Percentiles rank a stretch among this genome's conserved stretches.
phyloP scores from a whole-genome alignment of 2,888 invertebrate species.

The Orthosia gracilis region DNA sequence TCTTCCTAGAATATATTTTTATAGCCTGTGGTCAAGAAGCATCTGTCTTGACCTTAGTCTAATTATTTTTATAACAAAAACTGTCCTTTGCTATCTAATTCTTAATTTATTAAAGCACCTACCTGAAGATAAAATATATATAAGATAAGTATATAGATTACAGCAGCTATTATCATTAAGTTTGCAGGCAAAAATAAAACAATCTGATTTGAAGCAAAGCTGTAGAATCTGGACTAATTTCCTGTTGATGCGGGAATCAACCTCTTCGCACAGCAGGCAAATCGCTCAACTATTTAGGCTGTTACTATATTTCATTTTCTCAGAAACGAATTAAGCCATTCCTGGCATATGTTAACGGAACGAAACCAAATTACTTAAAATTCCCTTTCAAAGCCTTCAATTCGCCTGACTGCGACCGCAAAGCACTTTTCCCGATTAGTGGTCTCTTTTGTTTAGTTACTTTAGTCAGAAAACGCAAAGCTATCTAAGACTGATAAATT shows the following conservation, averaged over 20 bases:
- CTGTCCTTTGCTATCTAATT: not conserved
- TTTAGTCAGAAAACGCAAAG: not conserved
- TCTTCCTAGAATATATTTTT: not conserved
- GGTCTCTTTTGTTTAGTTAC: slow-evolving; percentile 17
- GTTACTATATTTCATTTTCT: not conserved
- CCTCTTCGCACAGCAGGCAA: not conserved
- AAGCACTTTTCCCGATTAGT: slow-evolving; percentile 21
- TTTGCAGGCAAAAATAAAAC: no score
- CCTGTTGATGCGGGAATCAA: not conserved
- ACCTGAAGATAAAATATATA: no score
- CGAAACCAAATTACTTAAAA: not conserved
- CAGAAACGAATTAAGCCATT: slow-evolving; percentile 6
- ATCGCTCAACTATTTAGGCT: not conserved
- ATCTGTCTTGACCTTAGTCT: not conserved
- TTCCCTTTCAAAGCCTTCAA: slow-evolving; percentile 11
- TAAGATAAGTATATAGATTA: no score
- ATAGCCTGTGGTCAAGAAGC: no score
- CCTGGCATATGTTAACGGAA: not conserved
- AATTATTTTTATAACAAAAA: not conserved
- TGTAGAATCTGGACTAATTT: not conserved
- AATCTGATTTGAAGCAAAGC: no score
- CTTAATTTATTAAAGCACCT: no score
- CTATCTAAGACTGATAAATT: slow-evolving; percentile 38
- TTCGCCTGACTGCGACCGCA: not conserved
- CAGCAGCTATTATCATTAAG: no score